Conservation (phyloP, 2,113 vertebrate genomes). For the Cariama cristata region DNA sequence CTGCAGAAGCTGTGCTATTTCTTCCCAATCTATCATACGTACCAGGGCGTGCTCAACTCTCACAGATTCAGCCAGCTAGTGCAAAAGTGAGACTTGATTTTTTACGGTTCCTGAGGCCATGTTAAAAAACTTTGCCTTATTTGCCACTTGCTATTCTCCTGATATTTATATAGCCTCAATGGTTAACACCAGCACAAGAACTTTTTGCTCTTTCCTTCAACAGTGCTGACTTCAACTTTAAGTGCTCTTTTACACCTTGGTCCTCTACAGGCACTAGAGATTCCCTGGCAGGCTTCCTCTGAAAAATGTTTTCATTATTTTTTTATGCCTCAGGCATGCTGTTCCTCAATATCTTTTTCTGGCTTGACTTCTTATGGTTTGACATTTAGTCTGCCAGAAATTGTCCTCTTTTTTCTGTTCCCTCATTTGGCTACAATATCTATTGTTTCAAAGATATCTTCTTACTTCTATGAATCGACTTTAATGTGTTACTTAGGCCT, state of each 20-base stretch:
- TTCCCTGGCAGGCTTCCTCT: not conserved
- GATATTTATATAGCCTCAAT: not conserved
- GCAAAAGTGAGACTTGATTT: not conserved
- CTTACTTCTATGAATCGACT: not conserved
- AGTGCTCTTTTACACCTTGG: not conserved
- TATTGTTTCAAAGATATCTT: slow-evolving; percentile 14
- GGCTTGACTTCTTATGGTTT: slow-evolving; percentile 17
- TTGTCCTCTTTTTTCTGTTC: not conserved
- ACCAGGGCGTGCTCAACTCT: not conserved
- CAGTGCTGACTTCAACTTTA: not conserved
- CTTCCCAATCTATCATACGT: accelerated
- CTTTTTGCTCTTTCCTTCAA: not conserved
- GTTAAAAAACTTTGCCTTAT: not conserved
- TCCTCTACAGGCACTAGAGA: not conserved
- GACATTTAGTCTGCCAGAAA: slow-evolving; percentile 22
- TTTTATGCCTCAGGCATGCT: slow-evolving; percentile 17
- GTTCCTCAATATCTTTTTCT: slow-evolving; percentile 21
- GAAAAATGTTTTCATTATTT: not conserved
- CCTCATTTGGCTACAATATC: not conserved
- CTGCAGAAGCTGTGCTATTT: not conserved
- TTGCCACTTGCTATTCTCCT: not conserved
- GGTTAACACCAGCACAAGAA: not conserved
- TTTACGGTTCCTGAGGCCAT: not conserved
- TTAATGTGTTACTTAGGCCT: not conserved
- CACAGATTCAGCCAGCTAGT: not conserved